Conservation (phyloP, 2,113 vertebrate species). For the Procavia capensis region DNA sequence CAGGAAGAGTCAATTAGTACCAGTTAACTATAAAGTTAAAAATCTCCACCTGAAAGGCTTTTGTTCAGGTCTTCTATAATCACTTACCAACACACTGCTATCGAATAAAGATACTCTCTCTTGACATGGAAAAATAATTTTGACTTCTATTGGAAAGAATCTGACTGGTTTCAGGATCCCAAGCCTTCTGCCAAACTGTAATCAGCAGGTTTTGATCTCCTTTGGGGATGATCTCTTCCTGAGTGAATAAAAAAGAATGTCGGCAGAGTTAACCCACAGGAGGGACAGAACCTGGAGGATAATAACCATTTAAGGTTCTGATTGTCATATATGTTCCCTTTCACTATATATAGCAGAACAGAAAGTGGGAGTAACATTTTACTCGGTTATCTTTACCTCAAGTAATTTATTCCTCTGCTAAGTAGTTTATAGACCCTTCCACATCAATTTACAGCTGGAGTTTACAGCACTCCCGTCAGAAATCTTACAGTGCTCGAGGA, state of each 20-base stretch:
- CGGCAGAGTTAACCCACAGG: conserved; percentile 47
- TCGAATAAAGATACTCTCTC: conserved; percentile 47
- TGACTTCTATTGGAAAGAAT: conserved; percentile 46
- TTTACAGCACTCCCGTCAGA: conserved; percentile 71
- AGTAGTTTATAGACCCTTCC: conserved; percentile 73
- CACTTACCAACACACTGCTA: background rate
- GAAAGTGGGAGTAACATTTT: conserved; percentile 60
- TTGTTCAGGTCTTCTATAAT: conserved; percentile 25
- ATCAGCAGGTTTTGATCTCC: background rate
- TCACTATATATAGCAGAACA: conserved; percentile 41
- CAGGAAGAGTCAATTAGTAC: background rate
- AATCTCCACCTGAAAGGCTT: background rate
- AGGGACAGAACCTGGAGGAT: background rate
- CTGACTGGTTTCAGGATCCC: conserved; percentile 6
- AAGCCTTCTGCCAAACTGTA: conserved; percentile 34
- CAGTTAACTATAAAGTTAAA: conserved; percentile 2
- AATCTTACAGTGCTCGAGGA: conserved; percentile 66
- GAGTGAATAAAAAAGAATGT: background rate
- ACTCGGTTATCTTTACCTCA: conserved; percentile 70
- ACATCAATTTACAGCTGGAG: conserved; percentile 69
- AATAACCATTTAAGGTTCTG: conserved; percentile 10
- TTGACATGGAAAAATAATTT: background rate
- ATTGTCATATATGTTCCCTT: conserved; percentile 37
- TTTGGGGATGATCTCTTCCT: conserved; percentile 16
- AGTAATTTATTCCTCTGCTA: conserved; percentile 74